A percentile compares a stretch with the other conserved stretches of the same genome.
These are phyloP conservation scores for Bombus pyrosoma DNA, from an alignment of 1,140 invertebrate species.

Conservation along the genomic window DNA sequence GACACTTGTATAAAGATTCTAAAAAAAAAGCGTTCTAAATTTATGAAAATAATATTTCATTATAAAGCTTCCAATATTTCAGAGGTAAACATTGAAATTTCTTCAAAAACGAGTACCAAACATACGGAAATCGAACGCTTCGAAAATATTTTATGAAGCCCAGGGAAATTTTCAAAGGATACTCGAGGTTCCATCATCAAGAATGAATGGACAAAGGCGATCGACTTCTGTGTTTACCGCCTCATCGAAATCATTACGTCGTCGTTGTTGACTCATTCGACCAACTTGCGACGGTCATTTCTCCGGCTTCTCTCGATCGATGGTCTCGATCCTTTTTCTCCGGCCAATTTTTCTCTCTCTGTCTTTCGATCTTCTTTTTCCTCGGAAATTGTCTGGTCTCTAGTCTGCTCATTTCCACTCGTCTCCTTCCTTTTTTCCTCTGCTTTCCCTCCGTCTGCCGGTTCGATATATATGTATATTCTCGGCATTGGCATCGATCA, in stretches of 20 bases:
- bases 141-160: neutral
- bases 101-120: neutral
- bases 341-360: neutral
- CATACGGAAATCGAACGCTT: neutral
- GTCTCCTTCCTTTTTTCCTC: slow-evolving; percentile 17
- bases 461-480: neutral
- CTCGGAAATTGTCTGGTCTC: neutral
- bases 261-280: slow-evolving; percentile 32
- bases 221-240: slow-evolving; percentile 22
- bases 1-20: neutral
- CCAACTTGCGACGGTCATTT: slow-evolving; percentile 15
- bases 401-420: slow-evolving; percentile 10
- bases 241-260: slow-evolving; percentile 32
- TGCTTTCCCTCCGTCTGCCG: slow-evolving; percentile 3
- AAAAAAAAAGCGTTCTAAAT: neutral
- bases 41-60: neutral
- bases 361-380: neutral
- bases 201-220: neutral
- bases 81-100: neutral
- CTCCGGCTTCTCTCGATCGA: neutral
- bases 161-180: neutral
- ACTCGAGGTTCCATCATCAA: neutral
- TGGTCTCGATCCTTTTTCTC: neutral
- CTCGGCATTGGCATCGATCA: slow-evolving; percentile 68
- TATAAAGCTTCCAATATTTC: neutral